Evolutionary conservation across 35 echinoderm and acorn worm genomes (phyloP), one percentile per base, ranked within the genome.

Genomic region (Amphiura filiformis): DNA sequence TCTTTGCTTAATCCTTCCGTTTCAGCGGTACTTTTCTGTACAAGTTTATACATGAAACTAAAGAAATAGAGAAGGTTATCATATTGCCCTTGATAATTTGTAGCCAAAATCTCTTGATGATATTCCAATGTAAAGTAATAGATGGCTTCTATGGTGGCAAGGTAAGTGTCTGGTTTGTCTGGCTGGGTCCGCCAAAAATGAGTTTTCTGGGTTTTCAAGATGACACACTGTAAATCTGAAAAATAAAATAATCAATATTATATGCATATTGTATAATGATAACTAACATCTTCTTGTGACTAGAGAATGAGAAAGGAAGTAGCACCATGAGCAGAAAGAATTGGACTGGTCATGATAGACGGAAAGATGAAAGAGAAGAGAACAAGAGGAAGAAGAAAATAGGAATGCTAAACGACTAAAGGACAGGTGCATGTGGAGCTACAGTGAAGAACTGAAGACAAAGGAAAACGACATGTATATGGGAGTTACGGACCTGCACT

Each of bases 71-170:
- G 86, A 36, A 98, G 82, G 56, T 98, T 94, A 78, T 98, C 95
- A 76, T 94, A 92, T 39, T 84, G 76, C 32, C 92, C 89, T 15
- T n/a, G 39, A 82, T 91, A 89, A 4, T 49, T 32, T 9, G 35
- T 35, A 80, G 36, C 31, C 22, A 87, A n/a, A 35, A 93, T 52
- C 18, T 78, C 30, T 37, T 38, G 70, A 41, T 94, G 90, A 44
- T 91, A 83, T 32, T 98, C 89, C 9, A 94, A 83, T 0, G 94
- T 80, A 76, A 98, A 98, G 79, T 98, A 93, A 79, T 98, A 98
- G 36, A 98, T 92, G 0, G 95, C 95, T 87, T 98, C 95, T 32
- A 98, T 98, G 13, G 95, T 98, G 76, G 95, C 95, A 32, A 98
- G 79, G 87, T 92, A 98, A 18, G 80, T 88, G n/a, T 92, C 89